Evolutionary conservation across 2,888 invertebrate species (phyloP), one percentile per base, ranked within the genome.

Genomic region (Lasioglossum villosulum): DNA sequence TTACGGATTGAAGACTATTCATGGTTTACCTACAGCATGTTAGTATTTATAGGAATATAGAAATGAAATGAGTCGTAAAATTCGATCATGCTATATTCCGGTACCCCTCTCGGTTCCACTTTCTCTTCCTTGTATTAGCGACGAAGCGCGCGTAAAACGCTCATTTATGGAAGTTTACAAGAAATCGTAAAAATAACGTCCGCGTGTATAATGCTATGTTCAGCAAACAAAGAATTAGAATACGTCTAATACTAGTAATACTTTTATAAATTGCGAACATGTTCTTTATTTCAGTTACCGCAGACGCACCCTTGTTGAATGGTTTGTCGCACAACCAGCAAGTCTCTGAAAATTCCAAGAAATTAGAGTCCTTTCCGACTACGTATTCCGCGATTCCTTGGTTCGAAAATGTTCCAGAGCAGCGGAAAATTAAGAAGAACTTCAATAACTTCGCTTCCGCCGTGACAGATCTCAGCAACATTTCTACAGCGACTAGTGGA

Each of bases 1-100:
- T 79, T 93, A 93, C 6, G 93, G 92, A 37, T 72, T 94, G 34
- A 93, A 93, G 78, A 39, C 91, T 2, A 83, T 91, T 5, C 93
- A 90, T 30, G 82, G 86, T 79, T 84, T 93, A 81, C 90, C 93
- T 39, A 74, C 77, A 71, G 37, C 86, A 78, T 89, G 90, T 90
- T 75, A 84, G 90, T 88, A 86, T 63, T 70, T 86, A 80, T 72
- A 81, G 83, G 52, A 34, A 34, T n/a, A 14, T 16, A 34, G 8
- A 4, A 19, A 39, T 39, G 16, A 45, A 70, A 14, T 68, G 4
- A 39, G n/a, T 27, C 27, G 1, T 5, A 59, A 59, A 68, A 37
- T 68, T 37, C 10, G 34, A 68, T 68, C 3, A 8, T 34, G 1
- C 19, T 68, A 4, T 23, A 68, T 68, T 37, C n/a, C n/a, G 37